A percentile compares a stretch with the other conserved stretches of the same genome.
These are phyloP conservation scores for Limnephilus auricula DNA, from an alignment of 2,888 invertebrate genomes.

Conservation along the genomic window DNA sequence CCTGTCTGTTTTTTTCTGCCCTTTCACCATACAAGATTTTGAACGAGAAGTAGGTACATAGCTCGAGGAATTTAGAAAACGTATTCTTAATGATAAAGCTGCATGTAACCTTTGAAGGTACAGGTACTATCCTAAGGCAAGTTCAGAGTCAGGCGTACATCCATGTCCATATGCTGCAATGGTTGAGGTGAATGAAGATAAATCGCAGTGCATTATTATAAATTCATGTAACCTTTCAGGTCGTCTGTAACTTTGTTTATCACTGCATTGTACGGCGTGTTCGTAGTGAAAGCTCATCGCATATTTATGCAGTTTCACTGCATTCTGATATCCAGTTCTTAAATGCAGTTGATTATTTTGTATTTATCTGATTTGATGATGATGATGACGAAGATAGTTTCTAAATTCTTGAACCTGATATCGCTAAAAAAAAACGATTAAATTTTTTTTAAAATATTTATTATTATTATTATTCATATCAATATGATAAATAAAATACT, in stretches of 20 bases:
- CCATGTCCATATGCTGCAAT: not conserved
- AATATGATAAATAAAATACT: too few species aligned
- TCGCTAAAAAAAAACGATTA: too few species aligned
- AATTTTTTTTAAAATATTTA: too few species aligned
- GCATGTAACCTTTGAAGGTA: not conserved
- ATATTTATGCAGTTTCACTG: not conserved
- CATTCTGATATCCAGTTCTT: not conserved
- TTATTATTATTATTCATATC: too few species aligned
- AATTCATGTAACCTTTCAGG: conserved; percentile 23
- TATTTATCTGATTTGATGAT: not conserved
- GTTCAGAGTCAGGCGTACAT: not conserved
- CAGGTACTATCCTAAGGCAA: not conserved
- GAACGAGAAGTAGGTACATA: too few species aligned
- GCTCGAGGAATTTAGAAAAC: not conserved
- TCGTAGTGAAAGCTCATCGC: conserved; percentile 28
- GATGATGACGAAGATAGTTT: not conserved
- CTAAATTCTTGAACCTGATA: not conserved
- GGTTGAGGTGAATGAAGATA: not conserved
- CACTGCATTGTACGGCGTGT: not conserved
- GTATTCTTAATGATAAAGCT: not conserved
- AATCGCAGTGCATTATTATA: not conserved
- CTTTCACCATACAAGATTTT: not conserved
- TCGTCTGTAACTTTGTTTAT: not conserved
- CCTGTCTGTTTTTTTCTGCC: not conserved
- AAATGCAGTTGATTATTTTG: not conserved